Evolutionary conservation across 2,113 vertebrate genomes (phyloP), one percentile per base, ranked within the genome.

Genomic region (Xiphias gladius): DNA sequence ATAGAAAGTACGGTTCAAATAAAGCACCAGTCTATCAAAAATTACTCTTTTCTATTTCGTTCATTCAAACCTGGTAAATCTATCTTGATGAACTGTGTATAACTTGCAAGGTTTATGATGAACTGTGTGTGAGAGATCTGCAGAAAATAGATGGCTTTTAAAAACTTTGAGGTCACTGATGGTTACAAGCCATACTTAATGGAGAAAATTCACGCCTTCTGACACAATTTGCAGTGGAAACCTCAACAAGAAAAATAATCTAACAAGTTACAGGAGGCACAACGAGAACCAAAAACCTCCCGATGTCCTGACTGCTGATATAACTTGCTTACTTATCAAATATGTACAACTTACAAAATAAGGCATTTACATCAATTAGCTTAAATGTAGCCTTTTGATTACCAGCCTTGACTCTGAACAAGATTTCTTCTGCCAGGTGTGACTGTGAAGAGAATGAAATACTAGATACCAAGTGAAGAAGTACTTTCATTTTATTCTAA

Each of bases 401-500:
- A 3, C 17, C 37, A 11, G 14, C 22, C 9, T 24, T 14, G 14
- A 46, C 20, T 64, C 10, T 43, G 17, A 5, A 75, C 28, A 74
- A 68, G 0, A 58, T 67, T 46, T 61, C 9, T 32, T 54, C 0
- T 0, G 46, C 16, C 8, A 62, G 14, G 24, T 48, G 48, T 64
- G 26, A 1, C 20, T 0, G 19, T 30, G 6, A 67, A 46, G 24
- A 28, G 16, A 67, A 76, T 2, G 22, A 69, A 75, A 66, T 58
- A 61, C 30, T 28, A 41, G 50, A 78, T 71, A 66, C 71, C 61
- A 54, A 41, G 54, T 39, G 32, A 64, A 72, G 58, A 77, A 52
- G 73, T 69, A 74, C 46, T 70, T 80, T 28, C 48, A 58, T 65
- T 71, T 66, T 67, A 67, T 81, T 76, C 77, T 72, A 76, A 59